Conservation (phyloP, 1,140 invertebrate genomes). For the Drosophila kikkawai region DNA sequence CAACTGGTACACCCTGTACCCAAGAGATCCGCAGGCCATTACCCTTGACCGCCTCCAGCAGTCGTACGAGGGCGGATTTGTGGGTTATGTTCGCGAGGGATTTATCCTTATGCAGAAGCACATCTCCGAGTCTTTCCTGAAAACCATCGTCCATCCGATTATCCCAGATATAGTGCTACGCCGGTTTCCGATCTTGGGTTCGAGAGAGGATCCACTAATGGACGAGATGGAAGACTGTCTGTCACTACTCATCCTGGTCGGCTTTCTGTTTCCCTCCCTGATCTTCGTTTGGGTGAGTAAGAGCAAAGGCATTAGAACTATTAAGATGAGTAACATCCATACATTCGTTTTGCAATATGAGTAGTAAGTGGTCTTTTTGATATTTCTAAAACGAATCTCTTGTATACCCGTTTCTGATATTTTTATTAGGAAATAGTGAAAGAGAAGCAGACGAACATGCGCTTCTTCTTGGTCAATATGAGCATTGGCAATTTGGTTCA, state of each 20-base stretch:
- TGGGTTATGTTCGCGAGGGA: conserved; percentile 64
- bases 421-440: conserved; percentile 51
- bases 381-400: too few species aligned
- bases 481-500: conserved; percentile 57
- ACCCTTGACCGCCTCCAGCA: conserved; percentile 19
- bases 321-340: too few species aligned
- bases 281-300: conserved; percentile 51
- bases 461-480: conserved; percentile 66
- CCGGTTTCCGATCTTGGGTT: conserved; percentile 51
- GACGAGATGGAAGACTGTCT: conserved; percentile 19
- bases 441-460: conserved; percentile 51
- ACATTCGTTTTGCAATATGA: too few species aligned
- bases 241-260: conserved; percentile 47
- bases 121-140: conserved; percentile 49
- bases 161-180: conserved; percentile 44
- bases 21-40: conserved; percentile 30
- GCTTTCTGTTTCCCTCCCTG: conserved; percentile 62
- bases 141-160: neutral
- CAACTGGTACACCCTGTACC: conserved; percentile 64
- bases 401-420: neutral
- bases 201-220: conserved; percentile 37
- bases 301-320: too few species aligned
- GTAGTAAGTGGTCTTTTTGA: too few species aligned
- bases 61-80: conserved; percentile 32
- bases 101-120: conserved; percentile 57